phyloP scores from a whole-genome alignment of 1,140 invertebrate genomes.

The Saxidomus purpurata region DNA sequence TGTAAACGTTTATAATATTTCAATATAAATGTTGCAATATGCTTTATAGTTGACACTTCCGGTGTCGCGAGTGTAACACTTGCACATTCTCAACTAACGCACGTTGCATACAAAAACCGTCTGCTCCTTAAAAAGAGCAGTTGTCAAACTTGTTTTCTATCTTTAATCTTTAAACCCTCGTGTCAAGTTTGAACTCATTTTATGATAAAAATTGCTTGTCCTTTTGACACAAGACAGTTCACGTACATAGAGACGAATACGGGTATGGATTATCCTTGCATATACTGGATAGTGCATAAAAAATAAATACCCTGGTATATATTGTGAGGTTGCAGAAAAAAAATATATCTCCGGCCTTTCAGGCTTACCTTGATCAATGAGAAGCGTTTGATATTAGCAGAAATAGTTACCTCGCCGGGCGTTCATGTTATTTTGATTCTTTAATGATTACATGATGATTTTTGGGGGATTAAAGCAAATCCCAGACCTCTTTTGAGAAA shows the following conservation, averaged over 20 bases:
- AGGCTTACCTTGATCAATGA: background rate
- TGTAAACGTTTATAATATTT: no score
- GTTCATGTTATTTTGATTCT: conserved; percentile 26
- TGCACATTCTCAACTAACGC: no score
- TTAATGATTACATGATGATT: conserved; percentile 22
- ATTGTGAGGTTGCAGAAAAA: background rate
- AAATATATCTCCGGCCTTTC: background rate
- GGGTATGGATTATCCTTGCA: background rate
- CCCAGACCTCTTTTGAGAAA: background rate
- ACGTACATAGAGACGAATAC: background rate
- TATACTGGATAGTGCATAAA: background rate
- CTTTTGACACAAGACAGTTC: background rate
- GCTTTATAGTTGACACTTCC: no score
- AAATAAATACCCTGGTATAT: background rate
- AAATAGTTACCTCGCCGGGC: background rate
- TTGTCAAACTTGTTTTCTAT: background rate
- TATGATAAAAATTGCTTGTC: background rate
- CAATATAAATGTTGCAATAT: no score
- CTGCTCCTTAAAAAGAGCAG: no score
- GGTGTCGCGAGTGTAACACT: no score
- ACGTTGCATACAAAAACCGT: no score
- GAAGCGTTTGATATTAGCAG: conserved; percentile 35
- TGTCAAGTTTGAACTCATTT: conserved; percentile 1
- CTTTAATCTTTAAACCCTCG: background rate
- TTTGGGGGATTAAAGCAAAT: conserved; percentile 32